phyloP scores from a whole-genome alignment of 2,113 vertebrate genomes.

The Alouatta palliata region DNA sequence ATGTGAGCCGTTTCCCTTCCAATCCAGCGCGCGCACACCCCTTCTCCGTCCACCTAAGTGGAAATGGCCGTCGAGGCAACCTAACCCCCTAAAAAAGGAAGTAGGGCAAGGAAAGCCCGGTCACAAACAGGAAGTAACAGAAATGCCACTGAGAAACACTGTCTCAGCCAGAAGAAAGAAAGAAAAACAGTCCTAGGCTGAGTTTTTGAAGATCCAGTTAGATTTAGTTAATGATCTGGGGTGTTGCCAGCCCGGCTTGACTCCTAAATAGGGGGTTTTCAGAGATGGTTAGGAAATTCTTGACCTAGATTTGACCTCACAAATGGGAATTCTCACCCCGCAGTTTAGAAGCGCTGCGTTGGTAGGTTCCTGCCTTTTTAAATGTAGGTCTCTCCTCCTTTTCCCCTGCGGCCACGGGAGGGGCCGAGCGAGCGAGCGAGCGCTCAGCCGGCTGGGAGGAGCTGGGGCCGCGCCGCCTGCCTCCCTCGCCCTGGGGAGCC shows the following conservation, averaged over 20 bases:
- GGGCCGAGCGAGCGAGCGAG: constrained; percentile 41
- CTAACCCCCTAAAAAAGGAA: constrained; percentile 46
- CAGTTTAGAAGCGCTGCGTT: background rate
- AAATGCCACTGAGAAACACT: constrained; percentile 56
- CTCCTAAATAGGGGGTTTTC: constrained; percentile 37
- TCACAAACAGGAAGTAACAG: constrained; percentile 75
- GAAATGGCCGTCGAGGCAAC: background rate
- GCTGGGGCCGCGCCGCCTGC: background rate
- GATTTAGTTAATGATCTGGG: background rate
- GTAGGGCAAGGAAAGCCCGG: constrained; percentile 41
- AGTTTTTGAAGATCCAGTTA: background rate
- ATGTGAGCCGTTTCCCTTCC: background rate
- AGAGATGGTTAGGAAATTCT: constrained; percentile 21
- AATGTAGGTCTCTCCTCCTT: constrained; percentile 50
- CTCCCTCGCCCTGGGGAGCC: constrained; percentile 1
- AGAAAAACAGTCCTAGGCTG: background rate
- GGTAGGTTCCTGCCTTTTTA: constrained; percentile 58
- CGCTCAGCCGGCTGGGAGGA: background rate
- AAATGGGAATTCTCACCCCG: constrained; percentile 7
- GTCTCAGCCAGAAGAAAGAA: background rate
- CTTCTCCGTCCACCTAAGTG: background rate
- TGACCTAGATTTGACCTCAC: constrained; percentile 61
- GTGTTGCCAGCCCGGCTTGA: background rate
- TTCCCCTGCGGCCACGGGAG: constrained; percentile 33
- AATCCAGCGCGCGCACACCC: background rate